These are phyloP conservation scores for Eulemur coronatus DNA, from an alignment of 2,797 vertebrate genomes.

Conservation along the genomic window DNA sequence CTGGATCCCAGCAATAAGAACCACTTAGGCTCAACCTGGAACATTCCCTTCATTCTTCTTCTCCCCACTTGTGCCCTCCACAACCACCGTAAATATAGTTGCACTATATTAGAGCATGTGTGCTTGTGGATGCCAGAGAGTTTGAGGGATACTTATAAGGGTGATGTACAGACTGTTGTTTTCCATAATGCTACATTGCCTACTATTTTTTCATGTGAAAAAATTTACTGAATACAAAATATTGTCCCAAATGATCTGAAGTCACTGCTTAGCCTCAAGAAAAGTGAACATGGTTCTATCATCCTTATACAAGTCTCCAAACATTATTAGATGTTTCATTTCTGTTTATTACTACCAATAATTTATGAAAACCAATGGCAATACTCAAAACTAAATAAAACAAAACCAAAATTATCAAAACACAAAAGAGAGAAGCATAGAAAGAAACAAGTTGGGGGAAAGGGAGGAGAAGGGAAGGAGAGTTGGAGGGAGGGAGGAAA, in stretches of 20 bases:
- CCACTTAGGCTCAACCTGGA: neutral
- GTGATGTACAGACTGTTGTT: neutral
- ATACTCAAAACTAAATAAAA: neutral
- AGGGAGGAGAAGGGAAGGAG: too few species aligned
- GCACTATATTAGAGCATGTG: neutral
- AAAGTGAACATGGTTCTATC: neutral
- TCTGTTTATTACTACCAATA: neutral
- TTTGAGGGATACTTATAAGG: neutral
- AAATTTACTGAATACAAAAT: neutral
- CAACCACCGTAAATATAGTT: neutral
- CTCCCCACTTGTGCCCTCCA: neutral
- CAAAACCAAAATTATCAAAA: neutral
- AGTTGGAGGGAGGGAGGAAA: neutral
- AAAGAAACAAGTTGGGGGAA: neutral
- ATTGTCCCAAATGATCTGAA: conserved; percentile 11
- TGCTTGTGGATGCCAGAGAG: neutral
- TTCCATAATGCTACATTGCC: neutral
- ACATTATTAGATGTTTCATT: neutral
- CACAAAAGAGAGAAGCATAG: neutral
- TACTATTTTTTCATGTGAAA: neutral
- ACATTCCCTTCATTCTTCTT: neutral
- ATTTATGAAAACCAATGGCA: neutral
- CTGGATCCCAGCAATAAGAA: neutral
- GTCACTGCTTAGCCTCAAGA: neutral
- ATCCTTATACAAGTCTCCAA: neutral